Evolutionary conservation across 2,888 invertebrate genomes (phyloP), one percentile per base, ranked within the genome.

Genomic region (Nipponacmea schrenckii): DNA sequence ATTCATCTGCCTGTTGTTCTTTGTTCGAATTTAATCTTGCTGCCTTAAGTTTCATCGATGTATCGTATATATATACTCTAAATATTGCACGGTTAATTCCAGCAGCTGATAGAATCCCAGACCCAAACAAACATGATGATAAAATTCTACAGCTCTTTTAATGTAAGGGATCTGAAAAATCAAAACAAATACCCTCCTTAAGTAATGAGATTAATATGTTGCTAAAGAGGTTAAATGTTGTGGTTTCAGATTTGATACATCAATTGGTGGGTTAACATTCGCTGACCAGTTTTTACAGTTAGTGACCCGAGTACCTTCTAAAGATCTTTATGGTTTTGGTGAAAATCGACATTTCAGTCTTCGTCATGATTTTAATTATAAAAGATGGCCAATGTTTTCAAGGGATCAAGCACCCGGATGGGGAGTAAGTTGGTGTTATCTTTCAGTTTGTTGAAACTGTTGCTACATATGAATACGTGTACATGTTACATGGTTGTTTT

Each of bases 271-370:
- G 0, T 82, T 90, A 17, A 83, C 87, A 2, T 85, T 89, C 73
- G 83, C 89, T 3, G 86, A 90, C 77, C 89, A 90, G 81, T 90
- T 87, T 74, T 81, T 90, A 0, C 89, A 89, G 78, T 79, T 90
- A 0, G 82, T 87, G 3, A 87, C 87, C 14, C 78, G 79, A 56
- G 77, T 90, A 4, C 86, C 89, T 4, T 85, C 87, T 1, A 72
- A 73, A 14, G 84, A 90, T 78, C 76, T 87, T 20, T 90, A 89
- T 78, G 90, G 90, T 3, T 84, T 90, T 72, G 90, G 90, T 10
- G 90, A 90, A 79, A 86, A 89, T 77, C 81, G 83, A 3, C 89
- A 89, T 74, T 70, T 70, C 0, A 77, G 81, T 4, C 86, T 90
- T 72, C 77, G 80, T 46, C 89, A 89, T 74, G 80, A 84, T 71